These are phyloP conservation scores for Brachyptera putata DNA, from an alignment of 2,888 invertebrate species.

Conservation along the genomic window DNA sequence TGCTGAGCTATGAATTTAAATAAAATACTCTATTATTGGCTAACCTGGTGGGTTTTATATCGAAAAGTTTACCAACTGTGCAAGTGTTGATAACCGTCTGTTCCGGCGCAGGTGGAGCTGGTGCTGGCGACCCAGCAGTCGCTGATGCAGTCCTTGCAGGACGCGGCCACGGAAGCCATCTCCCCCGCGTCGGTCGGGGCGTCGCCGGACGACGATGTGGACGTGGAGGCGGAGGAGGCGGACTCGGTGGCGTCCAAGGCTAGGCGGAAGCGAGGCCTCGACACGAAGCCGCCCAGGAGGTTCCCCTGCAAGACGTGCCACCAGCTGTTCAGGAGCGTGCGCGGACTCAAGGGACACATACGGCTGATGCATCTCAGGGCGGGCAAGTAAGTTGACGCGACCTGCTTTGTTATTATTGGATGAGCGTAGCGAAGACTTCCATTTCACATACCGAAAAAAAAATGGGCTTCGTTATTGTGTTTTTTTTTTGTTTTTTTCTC, in stretches of 20 bases:
- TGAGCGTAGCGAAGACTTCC: background rate
- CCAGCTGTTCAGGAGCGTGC: slow-evolving; percentile 37
- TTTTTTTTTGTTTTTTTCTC: too few relatives aligned
- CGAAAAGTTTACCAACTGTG: too few relatives aligned
- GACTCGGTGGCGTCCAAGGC: background rate
- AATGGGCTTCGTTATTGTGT: too few relatives aligned
- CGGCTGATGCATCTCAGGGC: slow-evolving; percentile 41
- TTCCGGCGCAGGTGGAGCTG: background rate
- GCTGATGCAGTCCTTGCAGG: background rate
- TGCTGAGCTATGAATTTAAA: too few relatives aligned
- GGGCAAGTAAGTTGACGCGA: slow-evolving; percentile 40
- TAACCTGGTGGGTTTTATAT: too few relatives aligned
- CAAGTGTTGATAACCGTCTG: background rate
- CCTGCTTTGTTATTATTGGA: background rate
- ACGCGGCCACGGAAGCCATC: background rate
- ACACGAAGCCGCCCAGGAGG: background rate
- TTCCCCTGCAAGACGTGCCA: slow-evolving; percentile 42
- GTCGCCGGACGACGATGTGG: background rate
- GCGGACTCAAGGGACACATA: slow-evolving; percentile 43
- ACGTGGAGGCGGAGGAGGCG: background rate
- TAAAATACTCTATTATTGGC: too few relatives aligned
- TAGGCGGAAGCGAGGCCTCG: too few relatives aligned
- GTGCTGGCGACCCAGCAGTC: background rate
- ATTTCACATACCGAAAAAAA: too few relatives aligned
- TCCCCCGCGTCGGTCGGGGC: background rate